Evolutionary conservation across 1,140 invertebrate species (phyloP).

Genomic region (Agraylea sexmaculata): DNA sequence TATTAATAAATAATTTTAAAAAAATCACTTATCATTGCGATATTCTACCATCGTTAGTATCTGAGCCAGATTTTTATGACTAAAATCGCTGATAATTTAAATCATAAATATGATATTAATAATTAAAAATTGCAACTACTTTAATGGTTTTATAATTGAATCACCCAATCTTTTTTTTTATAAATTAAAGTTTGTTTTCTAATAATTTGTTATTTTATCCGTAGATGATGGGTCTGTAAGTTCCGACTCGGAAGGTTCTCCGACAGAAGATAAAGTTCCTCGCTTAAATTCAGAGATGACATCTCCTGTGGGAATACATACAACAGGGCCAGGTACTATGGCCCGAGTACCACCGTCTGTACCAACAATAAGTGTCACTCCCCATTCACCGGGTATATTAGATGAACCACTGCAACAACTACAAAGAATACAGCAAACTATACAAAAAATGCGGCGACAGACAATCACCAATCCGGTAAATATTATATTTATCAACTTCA

Average conservation of each 20-base stretch:
- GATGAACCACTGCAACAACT: conserved; percentile 68
- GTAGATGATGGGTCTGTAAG: conserved; percentile 38
- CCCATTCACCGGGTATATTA: conserved; percentile 59
- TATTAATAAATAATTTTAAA: no score
- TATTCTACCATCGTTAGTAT: no score
- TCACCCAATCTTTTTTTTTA: no score
- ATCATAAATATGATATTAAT: no score
- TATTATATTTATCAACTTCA: conserved; percentile 13
- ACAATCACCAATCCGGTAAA: conserved; percentile 30
- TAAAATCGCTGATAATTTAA: no score
- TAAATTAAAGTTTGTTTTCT: no score
- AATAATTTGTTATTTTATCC: conserved; percentile 14
- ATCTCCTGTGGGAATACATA: conserved; percentile 36
- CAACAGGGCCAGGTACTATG: conserved; percentile 20
- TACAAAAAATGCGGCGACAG: conserved; percentile 62
- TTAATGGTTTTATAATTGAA: no score
- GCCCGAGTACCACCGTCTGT: conserved; percentile 31
- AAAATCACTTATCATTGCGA: no score
- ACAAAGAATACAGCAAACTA: conserved; percentile 58
- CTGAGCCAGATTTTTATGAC: no score
- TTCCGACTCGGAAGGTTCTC: conserved; percentile 28
- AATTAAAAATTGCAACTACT: no score
- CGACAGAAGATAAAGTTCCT: conserved; percentile 36
- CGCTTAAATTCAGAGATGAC: no score
- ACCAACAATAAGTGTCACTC: conserved; percentile 76